phyloP scores from a whole-genome alignment of 23 tunicate species.

The Ciona savignyi region DNA sequence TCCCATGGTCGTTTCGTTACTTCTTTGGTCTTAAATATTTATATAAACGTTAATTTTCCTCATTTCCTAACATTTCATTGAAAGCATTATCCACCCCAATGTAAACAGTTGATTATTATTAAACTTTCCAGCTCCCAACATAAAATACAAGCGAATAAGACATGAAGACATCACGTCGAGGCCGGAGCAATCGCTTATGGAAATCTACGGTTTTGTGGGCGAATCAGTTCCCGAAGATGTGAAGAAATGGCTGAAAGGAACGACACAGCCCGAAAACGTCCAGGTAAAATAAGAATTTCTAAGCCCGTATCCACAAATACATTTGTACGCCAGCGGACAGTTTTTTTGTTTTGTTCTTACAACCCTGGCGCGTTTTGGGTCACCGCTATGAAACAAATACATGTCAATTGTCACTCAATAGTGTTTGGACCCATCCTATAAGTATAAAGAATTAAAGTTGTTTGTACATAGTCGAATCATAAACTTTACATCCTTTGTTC shows the following conservation, averaged over 20 bases:
- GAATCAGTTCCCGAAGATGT: constrained; percentile 8
- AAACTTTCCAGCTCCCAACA: background rate
- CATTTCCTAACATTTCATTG: background rate
- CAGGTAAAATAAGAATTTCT: too few relatives aligned
- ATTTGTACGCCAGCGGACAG: too few relatives aligned
- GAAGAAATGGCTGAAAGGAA: background rate
- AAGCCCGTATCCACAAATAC: too few relatives aligned
- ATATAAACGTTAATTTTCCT: background rate
- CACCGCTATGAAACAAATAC: too few relatives aligned
- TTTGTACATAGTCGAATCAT: too few relatives aligned
- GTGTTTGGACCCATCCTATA: too few relatives aligned
- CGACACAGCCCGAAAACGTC: background rate
- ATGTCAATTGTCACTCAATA: too few relatives aligned
- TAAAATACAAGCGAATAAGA: constrained; percentile 11
- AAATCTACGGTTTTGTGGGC: constrained; percentile 39
- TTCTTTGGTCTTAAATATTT: background rate
- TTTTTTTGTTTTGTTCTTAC: too few relatives aligned
- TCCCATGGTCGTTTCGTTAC: background rate
- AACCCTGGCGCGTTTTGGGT: too few relatives aligned
- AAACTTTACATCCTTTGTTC: too few relatives aligned
- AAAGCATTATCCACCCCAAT: background rate
- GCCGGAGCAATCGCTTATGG: constrained; percentile 18
- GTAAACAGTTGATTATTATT: background rate
- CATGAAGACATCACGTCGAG: constrained; percentile 32
- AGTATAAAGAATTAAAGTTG: too few relatives aligned